Conservation (phyloP, 1,140 invertebrate genomes). For the Glomeris maerens region DNA sequence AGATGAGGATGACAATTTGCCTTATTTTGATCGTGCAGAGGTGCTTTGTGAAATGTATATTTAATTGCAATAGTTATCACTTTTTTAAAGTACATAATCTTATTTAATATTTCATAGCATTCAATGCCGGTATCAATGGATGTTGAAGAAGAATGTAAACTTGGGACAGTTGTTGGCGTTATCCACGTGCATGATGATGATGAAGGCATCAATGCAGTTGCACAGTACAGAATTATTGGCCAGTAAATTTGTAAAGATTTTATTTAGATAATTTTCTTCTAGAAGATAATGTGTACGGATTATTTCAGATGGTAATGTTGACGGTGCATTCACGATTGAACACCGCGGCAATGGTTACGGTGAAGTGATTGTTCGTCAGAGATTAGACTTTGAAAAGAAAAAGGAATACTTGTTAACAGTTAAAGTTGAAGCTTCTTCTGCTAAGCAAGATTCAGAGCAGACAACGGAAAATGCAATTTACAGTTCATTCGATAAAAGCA, state of each 20-base stretch:
- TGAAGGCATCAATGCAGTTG: conserved; percentile 50
- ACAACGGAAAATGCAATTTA: not conserved
- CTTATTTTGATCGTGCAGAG: conserved; percentile 9
- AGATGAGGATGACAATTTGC: too few relatives aligned
- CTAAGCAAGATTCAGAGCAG: not conserved
- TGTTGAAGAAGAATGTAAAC: conserved; percentile 47
- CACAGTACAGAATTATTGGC: conserved; percentile 56
- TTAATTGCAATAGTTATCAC: conserved; percentile 11
- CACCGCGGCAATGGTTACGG: conserved; percentile 48
- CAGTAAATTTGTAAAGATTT: conserved; percentile 16
- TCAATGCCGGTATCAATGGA: conserved; percentile 45
- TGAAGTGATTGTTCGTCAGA: conserved; percentile 40
- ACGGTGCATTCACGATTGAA: conserved; percentile 45
- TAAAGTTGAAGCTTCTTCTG: conserved; percentile 47
- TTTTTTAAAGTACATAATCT: conserved; percentile 13
- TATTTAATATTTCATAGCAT: conserved; percentile 37
- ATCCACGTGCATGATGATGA: conserved; percentile 57
- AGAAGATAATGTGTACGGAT: not conserved
- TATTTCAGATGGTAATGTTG: conserved; percentile 14
- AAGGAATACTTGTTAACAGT: conserved; percentile 47
- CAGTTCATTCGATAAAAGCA: not conserved
- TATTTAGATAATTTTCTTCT: not conserved
- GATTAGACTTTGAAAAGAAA: conserved; percentile 49
- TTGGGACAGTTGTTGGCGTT: conserved; percentile 47
- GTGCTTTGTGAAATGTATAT: conserved; percentile 11